Percentiles rank a stretch among this genome's conserved stretches.
Conservation (phyloP, 2,113 vertebrate genomes). For the Mesitornis unicolor region DNA sequence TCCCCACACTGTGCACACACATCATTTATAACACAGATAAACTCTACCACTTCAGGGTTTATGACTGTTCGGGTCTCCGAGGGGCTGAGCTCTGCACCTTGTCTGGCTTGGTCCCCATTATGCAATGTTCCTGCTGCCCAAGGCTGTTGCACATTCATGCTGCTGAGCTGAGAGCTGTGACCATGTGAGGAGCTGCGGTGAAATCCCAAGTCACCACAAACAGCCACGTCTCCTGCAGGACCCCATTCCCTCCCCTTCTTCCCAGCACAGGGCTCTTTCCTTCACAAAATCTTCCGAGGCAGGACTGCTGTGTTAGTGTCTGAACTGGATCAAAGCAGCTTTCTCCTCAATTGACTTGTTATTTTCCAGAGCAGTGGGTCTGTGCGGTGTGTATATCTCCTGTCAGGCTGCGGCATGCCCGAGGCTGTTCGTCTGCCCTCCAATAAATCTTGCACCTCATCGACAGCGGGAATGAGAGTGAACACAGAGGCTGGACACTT, state of each 20-base stretch:
- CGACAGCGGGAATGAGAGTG: neutral
- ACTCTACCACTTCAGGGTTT: neutral
- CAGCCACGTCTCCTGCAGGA: fast-evolving
- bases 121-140: neutral
- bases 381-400: neutral
- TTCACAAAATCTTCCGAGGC: neutral
- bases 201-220: neutral
- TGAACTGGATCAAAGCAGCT: neutral
- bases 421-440: neutral
- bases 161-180: neutral
- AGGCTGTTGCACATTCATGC: neutral
- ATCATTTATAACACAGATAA: neutral
- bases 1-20: neutral
- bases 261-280: neutral
- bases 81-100: neutral
- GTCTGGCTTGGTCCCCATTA: neutral
- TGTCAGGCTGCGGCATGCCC: neutral
- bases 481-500: neutral
- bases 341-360: neutral
- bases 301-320: neutral
- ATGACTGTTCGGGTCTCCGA: fast-evolving
- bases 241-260: neutral
- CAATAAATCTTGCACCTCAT: neutral
- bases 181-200: neutral
- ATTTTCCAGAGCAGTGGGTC: neutral